Conservation (phyloP, 1,140 invertebrate genomes). For the Manduca sexta region DNA sequence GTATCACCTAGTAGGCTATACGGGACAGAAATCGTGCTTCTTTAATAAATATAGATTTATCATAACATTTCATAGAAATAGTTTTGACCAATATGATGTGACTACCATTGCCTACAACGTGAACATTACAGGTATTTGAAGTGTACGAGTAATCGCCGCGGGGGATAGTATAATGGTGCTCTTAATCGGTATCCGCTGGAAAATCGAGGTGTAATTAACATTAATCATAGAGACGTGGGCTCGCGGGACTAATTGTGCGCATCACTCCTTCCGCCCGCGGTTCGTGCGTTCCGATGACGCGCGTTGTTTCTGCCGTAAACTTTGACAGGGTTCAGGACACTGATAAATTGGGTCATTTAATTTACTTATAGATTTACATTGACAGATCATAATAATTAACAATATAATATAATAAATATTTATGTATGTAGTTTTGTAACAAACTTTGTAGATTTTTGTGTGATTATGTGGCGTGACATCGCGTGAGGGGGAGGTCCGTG, state of each 20-base stretch:
- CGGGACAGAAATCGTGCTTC: too few relatives aligned
- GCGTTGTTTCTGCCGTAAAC: constrained; percentile 2
- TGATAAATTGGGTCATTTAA: too few relatives aligned
- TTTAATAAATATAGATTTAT: too few relatives aligned
- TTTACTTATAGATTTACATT: constrained; percentile 10
- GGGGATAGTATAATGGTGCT: constrained; percentile 38
- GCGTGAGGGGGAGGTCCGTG: constrained; percentile 43
- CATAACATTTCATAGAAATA: too few relatives aligned
- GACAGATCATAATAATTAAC: constrained; percentile 13
- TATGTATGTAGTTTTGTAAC: too few relatives aligned
- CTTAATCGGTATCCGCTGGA: constrained; percentile 41
- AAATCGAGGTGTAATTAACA: constrained; percentile 56
- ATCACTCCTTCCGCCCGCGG: constrained; percentile 29
- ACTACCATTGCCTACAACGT: background rate
- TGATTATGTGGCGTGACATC: constrained; percentile 29
- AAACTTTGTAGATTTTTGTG: constrained; percentile 19
- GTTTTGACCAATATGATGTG: too few relatives aligned
- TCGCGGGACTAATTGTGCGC: constrained; percentile 42
- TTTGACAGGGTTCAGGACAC: too few relatives aligned
- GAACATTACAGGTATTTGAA: constrained; percentile 19
- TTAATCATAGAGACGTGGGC: constrained; percentile 53
- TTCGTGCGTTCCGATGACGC: constrained; percentile 6
- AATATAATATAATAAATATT: too few relatives aligned
- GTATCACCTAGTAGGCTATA: too few relatives aligned
- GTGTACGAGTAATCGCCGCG: constrained; percentile 36